A percentile compares a stretch with the other conserved stretches of the same genome.
These are phyloP conservation scores for Notechis scutatus DNA, from an alignment of 2,113 vertebrate genomes.

Conservation along the genomic window DNA sequence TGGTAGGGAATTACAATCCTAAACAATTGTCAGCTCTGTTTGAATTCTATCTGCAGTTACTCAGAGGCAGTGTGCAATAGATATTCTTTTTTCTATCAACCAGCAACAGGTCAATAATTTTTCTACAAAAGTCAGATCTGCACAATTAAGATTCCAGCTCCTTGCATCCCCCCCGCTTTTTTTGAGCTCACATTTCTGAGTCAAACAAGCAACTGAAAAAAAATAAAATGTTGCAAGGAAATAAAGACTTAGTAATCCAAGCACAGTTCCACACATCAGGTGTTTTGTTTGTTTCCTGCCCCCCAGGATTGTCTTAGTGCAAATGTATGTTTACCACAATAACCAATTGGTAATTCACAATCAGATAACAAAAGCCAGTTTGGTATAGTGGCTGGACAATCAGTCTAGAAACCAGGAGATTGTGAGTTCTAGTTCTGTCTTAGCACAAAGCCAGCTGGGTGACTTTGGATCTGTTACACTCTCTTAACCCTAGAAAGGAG, in stretches of 20 bases:
- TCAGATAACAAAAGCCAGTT: neutral
- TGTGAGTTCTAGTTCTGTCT: neutral
- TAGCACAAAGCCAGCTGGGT: neutral
- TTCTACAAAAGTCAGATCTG: neutral
- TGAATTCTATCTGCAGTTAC: neutral
- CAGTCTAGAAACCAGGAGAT: neutral
- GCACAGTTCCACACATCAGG: neutral
- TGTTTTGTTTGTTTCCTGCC: neutral
- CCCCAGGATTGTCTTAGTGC: neutral
- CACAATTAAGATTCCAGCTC: neutral
- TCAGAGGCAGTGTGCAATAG: neutral
- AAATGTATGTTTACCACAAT: neutral
- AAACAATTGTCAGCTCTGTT: neutral
- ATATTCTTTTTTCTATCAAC: neutral
- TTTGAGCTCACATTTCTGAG: neutral
- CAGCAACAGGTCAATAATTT: neutral
- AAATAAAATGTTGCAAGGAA: neutral
- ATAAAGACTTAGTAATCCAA: neutral
- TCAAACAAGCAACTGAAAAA: neutral
- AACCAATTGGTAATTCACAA: neutral
- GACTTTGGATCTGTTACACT: neutral
- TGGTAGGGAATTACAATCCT: neutral
- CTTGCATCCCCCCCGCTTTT: neutral
- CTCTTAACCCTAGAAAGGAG: neutral
- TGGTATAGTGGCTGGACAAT: neutral